Conservation (phyloP, 2,113 vertebrate species). For the Pedionomus torquatus region DNA sequence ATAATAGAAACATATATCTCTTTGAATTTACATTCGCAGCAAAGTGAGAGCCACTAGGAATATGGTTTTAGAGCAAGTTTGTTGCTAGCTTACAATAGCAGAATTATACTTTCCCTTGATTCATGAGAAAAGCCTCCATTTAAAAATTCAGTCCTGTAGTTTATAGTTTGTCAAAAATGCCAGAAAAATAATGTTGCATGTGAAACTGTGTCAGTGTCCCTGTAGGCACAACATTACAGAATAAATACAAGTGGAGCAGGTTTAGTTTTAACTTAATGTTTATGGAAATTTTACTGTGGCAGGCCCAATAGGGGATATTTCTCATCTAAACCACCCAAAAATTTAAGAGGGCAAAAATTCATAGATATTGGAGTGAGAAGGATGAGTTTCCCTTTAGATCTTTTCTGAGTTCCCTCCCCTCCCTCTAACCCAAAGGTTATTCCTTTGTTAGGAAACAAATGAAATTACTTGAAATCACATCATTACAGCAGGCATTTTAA, state of each 20-base stretch:
- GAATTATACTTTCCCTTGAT: neutral
- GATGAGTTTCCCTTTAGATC: neutral
- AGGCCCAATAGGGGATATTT: neutral
- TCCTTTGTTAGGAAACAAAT: neutral
- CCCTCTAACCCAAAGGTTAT: neutral
- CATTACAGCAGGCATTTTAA: neutral
- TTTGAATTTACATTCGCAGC: conserved; percentile 20
- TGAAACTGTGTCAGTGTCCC: neutral
- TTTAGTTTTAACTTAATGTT: neutral
- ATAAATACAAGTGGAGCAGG: neutral
- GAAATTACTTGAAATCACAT: neutral
- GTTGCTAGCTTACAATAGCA: neutral
- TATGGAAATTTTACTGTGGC: neutral
- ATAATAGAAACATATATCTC: neutral
- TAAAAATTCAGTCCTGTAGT: neutral
- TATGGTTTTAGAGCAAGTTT: conserved; percentile 2
- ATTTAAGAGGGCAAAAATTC: neutral
- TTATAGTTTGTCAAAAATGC: neutral
- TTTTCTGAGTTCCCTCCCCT: neutral
- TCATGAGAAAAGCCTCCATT: neutral
- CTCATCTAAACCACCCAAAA: neutral
- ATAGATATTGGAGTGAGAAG: neutral
- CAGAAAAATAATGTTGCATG: neutral
- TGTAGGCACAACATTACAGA: neutral
- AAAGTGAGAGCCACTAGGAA: conserved; percentile 16